Base-by-base conservation (phyloP, 2,888 invertebrate genomes). In the Ormyrus rosae region DNA sequence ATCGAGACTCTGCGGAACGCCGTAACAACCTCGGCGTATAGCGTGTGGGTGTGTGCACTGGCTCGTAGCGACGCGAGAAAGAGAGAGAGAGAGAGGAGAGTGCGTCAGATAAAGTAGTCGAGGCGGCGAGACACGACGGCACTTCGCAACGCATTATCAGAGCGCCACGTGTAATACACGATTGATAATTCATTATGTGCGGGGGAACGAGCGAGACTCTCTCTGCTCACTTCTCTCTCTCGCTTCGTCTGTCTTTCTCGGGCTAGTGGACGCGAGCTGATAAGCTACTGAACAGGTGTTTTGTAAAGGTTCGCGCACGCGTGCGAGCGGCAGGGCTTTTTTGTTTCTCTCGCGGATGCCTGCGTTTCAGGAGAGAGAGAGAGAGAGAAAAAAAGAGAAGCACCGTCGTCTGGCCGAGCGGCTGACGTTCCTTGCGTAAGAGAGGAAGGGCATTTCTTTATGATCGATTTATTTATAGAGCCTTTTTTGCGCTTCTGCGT, bases 181-280 rank as follows among this genome's bases (percentile, higher is more conserved):
- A 82, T 80, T 80, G 82, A 82, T 82, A 82, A 82, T 80, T 80
- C 77, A 79, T 82, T 82, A 79, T 70, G 73, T 70, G 76, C 73
- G 70, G 72, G 70, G 61, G 61, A 70, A 72, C 46, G 77, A 80
- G 65, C 63, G 60, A 73, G 60, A 48, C 45, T n/a, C 46, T n/a
- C 46, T 55, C 51, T 63, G 53, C 63, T 53, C 46, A 8, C 46
- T 45, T 9, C 74, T 56, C 64, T n/a, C 68, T 53, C n/a, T 46
- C 13, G 3, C 48, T 56, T 48, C 9, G n/a, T 19, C 61, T 65
- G 60, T 64, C 63, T 70, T 48, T 7, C 70, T 77, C 34, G 48
- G 6, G 50, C 53, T 53, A 56, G 48, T 71, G 53, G 70, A 70
- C 69, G 48, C 34, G 9, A 13, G 45, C 34, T 34, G 69, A 79